phyloP scores from a whole-genome alignment of 2,888 invertebrate species.

The Cheilosia variabilis region DNA sequence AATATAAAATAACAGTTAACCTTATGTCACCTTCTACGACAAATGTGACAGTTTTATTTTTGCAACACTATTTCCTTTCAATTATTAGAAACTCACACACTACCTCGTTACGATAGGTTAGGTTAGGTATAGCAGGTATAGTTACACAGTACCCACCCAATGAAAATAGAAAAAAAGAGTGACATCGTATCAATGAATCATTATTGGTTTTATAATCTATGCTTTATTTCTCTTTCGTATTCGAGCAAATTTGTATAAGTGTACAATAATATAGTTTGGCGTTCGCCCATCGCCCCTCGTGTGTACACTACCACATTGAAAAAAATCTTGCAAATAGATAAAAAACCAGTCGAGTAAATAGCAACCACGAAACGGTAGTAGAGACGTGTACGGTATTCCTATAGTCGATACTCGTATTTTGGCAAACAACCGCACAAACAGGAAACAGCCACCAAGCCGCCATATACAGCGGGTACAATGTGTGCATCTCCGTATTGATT shows the following conservation, averaged over 20 bases:
- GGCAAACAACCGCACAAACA: slow-evolving; percentile 71
- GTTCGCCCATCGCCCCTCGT: neutral
- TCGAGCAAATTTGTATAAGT: slow-evolving; percentile 19
- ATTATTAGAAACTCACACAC: slow-evolving; percentile 46
- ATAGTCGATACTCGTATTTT: slow-evolving; percentile 25
- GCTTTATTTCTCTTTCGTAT: slow-evolving; percentile 11
- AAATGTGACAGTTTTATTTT: slow-evolving; percentile 20
- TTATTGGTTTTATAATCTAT: slow-evolving; percentile 24
- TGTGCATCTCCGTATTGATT: slow-evolving; percentile 35
- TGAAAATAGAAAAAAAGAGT: neutral
- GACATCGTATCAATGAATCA: slow-evolving; percentile 63
- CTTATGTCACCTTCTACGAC: slow-evolving; percentile 25
- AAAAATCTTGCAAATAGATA: slow-evolving; percentile 27
- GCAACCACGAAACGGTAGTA: slow-evolving; percentile 10
- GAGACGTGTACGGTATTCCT: neutral
- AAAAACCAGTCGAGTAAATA: too few species aligned
- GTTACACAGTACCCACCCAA: too few species aligned
- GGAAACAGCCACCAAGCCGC: slow-evolving; percentile 61
- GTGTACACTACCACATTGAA: slow-evolving; percentile 13
- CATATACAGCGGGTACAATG: slow-evolving; percentile 31
- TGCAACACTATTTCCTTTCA: slow-evolving; percentile 26
- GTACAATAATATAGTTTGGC: slow-evolving; percentile 22
- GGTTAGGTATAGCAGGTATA: neutral
- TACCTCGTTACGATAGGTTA: slow-evolving; percentile 39
- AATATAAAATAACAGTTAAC: slow-evolving; percentile 30